Percentiles rank a stretch among this genome's conserved stretches.
phyloP scores from a whole-genome alignment of 2,888 invertebrate genomes.

The Malthinus seriepunctatus region DNA sequence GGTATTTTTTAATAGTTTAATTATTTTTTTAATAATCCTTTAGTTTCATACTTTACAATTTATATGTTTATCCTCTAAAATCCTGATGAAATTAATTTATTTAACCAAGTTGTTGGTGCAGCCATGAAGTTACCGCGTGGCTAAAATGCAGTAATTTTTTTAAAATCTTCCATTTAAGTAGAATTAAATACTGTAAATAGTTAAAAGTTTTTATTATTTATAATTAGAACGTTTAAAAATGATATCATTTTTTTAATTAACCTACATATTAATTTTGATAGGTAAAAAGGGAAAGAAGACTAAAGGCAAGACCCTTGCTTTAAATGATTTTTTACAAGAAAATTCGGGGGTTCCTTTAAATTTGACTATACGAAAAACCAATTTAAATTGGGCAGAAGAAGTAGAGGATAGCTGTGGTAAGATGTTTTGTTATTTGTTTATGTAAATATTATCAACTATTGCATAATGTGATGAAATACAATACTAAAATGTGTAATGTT shows the following conservation, averaged over 20 bases:
- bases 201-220: no score
- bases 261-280: slow-evolving; percentile 47
- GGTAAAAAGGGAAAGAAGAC: slow-evolving; percentile 85
- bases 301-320: slow-evolving; percentile 80
- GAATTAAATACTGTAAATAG: no score
- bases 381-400: slow-evolving; percentile 75
- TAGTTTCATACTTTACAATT: neutral
- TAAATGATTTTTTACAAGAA: slow-evolving; percentile 81
- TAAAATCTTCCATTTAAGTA: neutral
- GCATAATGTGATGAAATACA: slow-evolving; percentile 7
- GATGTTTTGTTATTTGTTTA: slow-evolving; percentile 27
- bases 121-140: slow-evolving; percentile 35
- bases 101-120: slow-evolving; percentile 12
- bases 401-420: slow-evolving; percentile 79
- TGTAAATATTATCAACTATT: neutral
- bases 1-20: neutral
- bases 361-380: slow-evolving; percentile 58
- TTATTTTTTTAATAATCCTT: neutral
- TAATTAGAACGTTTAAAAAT: neutral
- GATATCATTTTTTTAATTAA: neutral
- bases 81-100: slow-evolving; percentile 2
- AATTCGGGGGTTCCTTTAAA: slow-evolving; percentile 60
- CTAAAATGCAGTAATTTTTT: slow-evolving; percentile 14
- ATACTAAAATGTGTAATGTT: neutral
- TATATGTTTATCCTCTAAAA: neutral